phyloP scores from a whole-genome alignment of 1,140 invertebrate genomes.

The Andrena cerasifolii region DNA sequence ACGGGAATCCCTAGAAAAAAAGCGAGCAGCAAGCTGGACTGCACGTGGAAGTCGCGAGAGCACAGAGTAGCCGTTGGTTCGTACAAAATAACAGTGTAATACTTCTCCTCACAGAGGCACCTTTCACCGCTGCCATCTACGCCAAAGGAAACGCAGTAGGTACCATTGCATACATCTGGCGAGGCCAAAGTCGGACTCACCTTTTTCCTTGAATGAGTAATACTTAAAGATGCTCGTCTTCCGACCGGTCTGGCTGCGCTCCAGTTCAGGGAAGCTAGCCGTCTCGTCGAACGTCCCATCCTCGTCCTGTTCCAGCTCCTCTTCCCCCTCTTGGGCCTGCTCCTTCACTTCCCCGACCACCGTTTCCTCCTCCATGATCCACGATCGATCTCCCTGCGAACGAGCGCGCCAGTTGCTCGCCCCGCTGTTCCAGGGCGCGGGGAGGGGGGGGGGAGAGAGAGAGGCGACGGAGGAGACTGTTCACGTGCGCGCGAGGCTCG shows the following conservation, averaged over 20 bases:
- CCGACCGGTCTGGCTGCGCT: constrained; percentile 55
- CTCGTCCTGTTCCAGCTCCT: neutral
- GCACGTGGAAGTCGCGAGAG: too few species aligned
- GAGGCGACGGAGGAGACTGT: neutral
- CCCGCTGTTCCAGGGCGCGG: too few species aligned
- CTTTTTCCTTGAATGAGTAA: constrained; percentile 65
- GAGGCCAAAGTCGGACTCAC: constrained; percentile 42
- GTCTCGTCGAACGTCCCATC: constrained; percentile 33
- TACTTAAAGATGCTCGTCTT: constrained; percentile 72
- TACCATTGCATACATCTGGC: too few species aligned
- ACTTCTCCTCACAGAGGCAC: too few species aligned
- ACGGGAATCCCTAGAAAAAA: too few species aligned
- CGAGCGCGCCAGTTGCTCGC: neutral
- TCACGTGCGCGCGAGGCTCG: neutral
- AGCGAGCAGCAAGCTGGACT: too few species aligned
- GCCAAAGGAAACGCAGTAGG: neutral
- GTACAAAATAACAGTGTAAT: too few species aligned
- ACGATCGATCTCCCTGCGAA: neutral
- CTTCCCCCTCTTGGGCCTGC: neutral
- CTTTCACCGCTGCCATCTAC: too few species aligned
- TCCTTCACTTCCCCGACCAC: neutral
- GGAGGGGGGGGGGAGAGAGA: too few species aligned
- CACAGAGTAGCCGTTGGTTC: too few species aligned
- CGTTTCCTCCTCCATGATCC: constrained; percentile 38
- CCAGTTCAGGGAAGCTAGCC: constrained; percentile 39